Conservation (phyloP, 2,113 vertebrate species). For the Arizona elegans region DNA sequence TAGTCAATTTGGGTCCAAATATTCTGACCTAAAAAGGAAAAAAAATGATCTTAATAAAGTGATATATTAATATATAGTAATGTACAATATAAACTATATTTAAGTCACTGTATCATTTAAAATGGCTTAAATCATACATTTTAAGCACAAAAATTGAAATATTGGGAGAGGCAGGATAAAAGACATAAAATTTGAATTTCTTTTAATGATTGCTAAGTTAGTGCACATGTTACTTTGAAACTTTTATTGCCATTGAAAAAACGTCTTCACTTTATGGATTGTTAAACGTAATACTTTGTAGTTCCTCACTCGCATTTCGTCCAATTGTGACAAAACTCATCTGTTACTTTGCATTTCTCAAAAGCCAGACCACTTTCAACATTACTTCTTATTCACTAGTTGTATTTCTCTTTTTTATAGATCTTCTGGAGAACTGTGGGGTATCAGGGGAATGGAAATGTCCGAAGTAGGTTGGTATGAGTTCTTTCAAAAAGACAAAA, state of each 20-base stretch:
- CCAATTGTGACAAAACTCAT: neutral
- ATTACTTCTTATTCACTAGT: neutral
- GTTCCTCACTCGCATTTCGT: neutral
- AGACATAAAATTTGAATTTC: neutral
- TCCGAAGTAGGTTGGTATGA: neutral
- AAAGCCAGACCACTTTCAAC: neutral
- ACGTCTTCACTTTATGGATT: neutral
- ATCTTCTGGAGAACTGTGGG: neutral
- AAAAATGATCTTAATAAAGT: neutral
- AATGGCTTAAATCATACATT: neutral
- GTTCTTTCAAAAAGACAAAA: neutral
- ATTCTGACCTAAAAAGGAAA: constrained; percentile 22
- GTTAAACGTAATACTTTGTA: neutral
- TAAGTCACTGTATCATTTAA: neutral
- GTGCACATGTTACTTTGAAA: neutral
- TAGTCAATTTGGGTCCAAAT: neutral
- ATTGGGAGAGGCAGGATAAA: neutral
- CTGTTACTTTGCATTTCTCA: too few relatives aligned
- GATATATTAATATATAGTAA: neutral
- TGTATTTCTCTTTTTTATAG: neutral
- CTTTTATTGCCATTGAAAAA: neutral
- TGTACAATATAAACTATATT: neutral
- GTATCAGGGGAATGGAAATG: neutral
- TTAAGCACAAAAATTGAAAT: neutral
- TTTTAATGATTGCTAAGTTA: neutral